Conservation (phyloP, 2,888 invertebrate species). For the Troglohyphantes excavatus region DNA sequence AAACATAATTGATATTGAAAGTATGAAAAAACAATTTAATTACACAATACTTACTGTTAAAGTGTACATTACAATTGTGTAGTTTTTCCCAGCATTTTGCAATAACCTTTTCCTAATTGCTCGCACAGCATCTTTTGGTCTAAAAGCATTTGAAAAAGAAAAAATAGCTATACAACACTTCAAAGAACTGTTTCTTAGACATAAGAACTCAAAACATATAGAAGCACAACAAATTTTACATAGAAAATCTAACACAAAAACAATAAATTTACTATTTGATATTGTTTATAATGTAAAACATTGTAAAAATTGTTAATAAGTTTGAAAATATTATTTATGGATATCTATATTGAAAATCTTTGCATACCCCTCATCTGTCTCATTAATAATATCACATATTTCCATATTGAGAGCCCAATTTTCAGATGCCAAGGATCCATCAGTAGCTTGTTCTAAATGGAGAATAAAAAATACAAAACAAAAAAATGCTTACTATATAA, state of each 20-base stretch:
- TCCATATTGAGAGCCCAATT: slow-evolving; percentile 99
- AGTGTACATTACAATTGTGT: slow-evolving; percentile 97
- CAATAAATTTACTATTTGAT: no score
- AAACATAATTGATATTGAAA: no score
- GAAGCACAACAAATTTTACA: no score
- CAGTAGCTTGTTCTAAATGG: slow-evolving; percentile 95
- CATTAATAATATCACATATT: slow-evolving; percentile 98
- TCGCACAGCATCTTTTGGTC: slow-evolving; percentile 96
- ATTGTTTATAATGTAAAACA: no score
- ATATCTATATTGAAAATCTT: no score
- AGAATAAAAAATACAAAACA: background rate
- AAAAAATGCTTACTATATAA: background rate
- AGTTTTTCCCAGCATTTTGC: slow-evolving; percentile 97
- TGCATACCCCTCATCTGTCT: slow-evolving; percentile 92
- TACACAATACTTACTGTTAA: slow-evolving; percentile 87
- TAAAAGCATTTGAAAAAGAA: slow-evolving; percentile 79
- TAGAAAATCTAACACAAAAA: no score
- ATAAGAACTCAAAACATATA: no score
- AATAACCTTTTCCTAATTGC: slow-evolving; percentile 95
- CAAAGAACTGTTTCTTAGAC: no score
- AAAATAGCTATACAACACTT: no score
- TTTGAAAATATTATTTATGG: no score
- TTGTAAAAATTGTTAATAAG: no score
- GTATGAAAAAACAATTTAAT: no score
- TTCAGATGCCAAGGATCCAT: slow-evolving; percentile 95